A percentile compares a stretch with the other conserved stretches of the same genome.
Conservation (phyloP, 2,888 invertebrate species). For the Pachymerium ferrugineum region DNA sequence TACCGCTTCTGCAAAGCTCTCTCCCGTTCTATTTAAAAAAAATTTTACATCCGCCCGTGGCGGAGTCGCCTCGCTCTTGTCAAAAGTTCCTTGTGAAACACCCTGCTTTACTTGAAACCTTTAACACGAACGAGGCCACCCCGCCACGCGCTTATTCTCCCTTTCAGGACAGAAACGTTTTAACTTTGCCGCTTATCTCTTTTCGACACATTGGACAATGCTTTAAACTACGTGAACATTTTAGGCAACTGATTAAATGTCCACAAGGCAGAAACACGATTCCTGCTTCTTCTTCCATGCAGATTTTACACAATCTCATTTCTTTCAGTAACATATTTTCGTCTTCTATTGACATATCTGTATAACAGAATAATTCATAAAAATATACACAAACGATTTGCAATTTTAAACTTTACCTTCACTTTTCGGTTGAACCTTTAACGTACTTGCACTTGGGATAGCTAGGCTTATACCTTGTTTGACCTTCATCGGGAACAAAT, state of each 20-base stretch:
- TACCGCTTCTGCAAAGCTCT: conserved; percentile 77
- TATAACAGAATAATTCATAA: background rate
- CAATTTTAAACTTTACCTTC: no score
- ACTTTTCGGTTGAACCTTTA: no score
- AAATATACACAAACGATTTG: no score
- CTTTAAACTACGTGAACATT: conserved; percentile 78
- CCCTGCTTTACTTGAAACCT: no score
- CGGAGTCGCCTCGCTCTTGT: no score
- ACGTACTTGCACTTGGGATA: no score
- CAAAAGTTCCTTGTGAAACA: no score
- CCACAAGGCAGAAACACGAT: conserved; percentile 93
- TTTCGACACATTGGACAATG: conserved; percentile 78
- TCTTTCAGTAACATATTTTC: conserved; percentile 61
- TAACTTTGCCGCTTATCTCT: conserved; percentile 73
- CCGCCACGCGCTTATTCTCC: no score
- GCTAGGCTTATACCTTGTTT: no score
- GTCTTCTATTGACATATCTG: background rate
- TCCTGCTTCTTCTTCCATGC: conserved; percentile 85
- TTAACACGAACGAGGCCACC: no score
- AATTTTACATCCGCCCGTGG: no score
- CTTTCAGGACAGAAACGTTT: conserved; percentile 72
- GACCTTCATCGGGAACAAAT: no score
- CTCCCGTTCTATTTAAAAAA: conserved; percentile 85
- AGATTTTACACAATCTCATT: conserved; percentile 84
- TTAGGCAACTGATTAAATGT: conserved; percentile 83